Conservation (phyloP, 2,888 invertebrate genomes). For the Leptothorax acervorum region DNA sequence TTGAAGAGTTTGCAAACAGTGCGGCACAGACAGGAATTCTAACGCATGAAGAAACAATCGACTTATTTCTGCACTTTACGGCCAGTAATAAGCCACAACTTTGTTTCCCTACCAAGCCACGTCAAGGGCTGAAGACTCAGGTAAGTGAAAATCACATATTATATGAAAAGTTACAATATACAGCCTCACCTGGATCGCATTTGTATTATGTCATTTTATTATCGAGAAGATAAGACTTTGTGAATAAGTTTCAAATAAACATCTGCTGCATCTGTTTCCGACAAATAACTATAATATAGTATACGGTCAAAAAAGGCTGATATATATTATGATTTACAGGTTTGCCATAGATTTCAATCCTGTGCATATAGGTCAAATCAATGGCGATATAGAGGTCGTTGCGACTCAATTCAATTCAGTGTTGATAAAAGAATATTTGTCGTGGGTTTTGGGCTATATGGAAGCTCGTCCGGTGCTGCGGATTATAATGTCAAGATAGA, state of each 20-base stretch:
- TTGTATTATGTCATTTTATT: neutral
- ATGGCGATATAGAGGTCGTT: conserved; percentile 98
- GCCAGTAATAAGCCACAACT: conserved; percentile 94
- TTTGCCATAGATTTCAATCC: conserved; percentile 98
- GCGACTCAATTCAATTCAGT: conserved; percentile 98
- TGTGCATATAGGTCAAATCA: conserved; percentile 98
- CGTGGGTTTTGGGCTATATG: conserved; percentile 97
- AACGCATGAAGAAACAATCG: conserved; percentile 96
- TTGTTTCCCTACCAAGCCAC: conserved; percentile 93
- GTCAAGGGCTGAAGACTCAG: conserved; percentile 96
- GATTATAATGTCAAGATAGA: conserved; percentile 98
- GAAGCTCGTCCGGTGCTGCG: conserved; percentile 97
- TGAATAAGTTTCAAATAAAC: neutral
- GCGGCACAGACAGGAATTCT: conserved; percentile 97
- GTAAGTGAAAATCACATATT: conserved; percentile 84
- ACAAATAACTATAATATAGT: neutral
- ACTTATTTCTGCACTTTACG: conserved; percentile 97
- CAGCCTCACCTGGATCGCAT: neutral
- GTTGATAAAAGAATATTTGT: conserved; percentile 98
- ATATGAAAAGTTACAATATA: neutral
- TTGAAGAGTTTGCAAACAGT: conserved; percentile 97
- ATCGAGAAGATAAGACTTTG: neutral
- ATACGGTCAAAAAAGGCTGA: neutral
- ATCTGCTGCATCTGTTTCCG: neutral
- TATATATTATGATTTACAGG: conserved; percentile 86